phyloP scores from a whole-genome alignment of 2,113 vertebrate species.

The Cavia aperea region DNA sequence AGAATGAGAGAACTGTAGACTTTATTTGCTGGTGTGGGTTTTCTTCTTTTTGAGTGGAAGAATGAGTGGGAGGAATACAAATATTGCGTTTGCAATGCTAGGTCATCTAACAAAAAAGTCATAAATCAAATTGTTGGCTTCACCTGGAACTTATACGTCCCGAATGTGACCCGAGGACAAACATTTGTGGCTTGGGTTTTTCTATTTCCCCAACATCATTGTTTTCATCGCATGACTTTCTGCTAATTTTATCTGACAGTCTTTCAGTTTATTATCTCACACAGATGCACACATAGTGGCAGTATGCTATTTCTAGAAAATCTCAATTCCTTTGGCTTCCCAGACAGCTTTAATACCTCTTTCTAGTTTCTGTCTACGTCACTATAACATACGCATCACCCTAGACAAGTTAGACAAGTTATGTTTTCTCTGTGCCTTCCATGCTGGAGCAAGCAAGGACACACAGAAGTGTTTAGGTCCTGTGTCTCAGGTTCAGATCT shows the following conservation, averaged over 20 bases:
- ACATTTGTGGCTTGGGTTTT: background rate
- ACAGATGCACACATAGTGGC: background rate
- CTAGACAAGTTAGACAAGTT: background rate
- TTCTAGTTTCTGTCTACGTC: background rate
- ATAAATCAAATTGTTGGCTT: background rate
- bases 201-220: background rate
- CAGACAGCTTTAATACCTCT: background rate
- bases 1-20: background rate
- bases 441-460: background rate
- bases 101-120: background rate
- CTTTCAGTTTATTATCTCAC: background rate
- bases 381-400: background rate
- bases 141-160: background rate
- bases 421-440: background rate
- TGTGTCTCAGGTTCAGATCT: background rate
- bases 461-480: background rate
- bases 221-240: background rate
- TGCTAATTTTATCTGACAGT: background rate
- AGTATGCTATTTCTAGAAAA: background rate
- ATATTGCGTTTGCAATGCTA: background rate
- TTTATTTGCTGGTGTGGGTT: background rate
- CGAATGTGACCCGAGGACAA: background rate
- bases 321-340: background rate
- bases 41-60: background rate
- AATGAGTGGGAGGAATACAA: background rate